Evolutionary conservation across 1,140 invertebrate genomes (phyloP), one percentile per base, ranked within the genome.

Genomic region (Drosophila miranda): DNA sequence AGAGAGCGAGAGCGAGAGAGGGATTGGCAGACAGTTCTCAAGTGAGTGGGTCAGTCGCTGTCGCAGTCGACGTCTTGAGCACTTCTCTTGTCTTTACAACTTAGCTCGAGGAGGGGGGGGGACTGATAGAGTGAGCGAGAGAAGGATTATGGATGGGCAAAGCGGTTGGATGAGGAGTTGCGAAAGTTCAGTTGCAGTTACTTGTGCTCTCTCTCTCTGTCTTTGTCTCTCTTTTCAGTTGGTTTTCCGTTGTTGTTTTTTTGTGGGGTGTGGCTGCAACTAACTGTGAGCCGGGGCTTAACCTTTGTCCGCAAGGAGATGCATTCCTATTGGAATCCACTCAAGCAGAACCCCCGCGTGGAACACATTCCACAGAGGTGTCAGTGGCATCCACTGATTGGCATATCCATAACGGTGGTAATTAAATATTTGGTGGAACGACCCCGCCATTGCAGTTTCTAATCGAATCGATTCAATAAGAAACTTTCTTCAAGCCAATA

Each of bases 41-140:
- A 72, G 64, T 64, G 77, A 79, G 59, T 75, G 77, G 70, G 76
- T 80, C 72, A 74, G 45, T 58, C 56, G 44, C 51, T 49, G 55
- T 55, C 67, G 28, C 49, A 53, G 63, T 60, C 50, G 30, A 21
- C 19, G 45, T 48, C 19, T 48, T 48, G 45, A 38, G 11, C 34
- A 38, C 34, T 11, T 38, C 34, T 38, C 34, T 38, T 38, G 34
- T 38, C 11, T 38, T 38, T 13, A 38, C 34, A 38, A 13, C 34
- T 13, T 28, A 11, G 4, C 11, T 5, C 0, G 23, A 26, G 16
- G 14, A 38, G 9, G 23, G 23, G 30, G 34, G 9, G 9, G 21
- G 21, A 9, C 11, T 4, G 11, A 38, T 38, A 13, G 11, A 13
- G 11, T 13, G 11, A 38, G 34, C 34, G 34, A 13, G 11, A 38